These are phyloP conservation scores for Rhamphomyia laevipes DNA, from an alignment of 2,888 invertebrate genomes.

Conservation along the genomic window DNA sequence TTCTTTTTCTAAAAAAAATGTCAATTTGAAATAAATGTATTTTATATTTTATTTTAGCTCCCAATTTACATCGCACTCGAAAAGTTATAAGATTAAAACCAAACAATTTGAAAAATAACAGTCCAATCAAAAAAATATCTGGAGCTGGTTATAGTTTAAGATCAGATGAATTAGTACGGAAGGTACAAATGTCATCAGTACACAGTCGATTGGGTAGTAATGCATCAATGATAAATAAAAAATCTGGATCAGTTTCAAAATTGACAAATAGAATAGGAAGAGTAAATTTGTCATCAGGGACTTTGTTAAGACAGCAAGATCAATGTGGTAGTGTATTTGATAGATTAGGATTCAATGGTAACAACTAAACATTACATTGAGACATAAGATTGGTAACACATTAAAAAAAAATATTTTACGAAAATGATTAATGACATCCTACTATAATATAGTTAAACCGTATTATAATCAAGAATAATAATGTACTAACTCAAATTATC, in stretches of 20 bases:
- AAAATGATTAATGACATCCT: no score
- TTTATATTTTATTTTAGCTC: slow-evolving; percentile 18
- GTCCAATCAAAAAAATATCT: slow-evolving; percentile 24
- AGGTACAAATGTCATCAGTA: slow-evolving; percentile 25
- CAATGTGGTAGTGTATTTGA: slow-evolving; percentile 25
- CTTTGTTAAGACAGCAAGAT: slow-evolving; percentile 6
- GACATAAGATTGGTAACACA: no score
- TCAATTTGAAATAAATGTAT: neutral
- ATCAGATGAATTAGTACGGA: slow-evolving; percentile 29
- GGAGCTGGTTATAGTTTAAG: slow-evolving; percentile 24
- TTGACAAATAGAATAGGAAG: slow-evolving; percentile 23
- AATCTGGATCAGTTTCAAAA: slow-evolving; percentile 12
- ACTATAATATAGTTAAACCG: no score
- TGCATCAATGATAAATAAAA: neutral
- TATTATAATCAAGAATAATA: no score
- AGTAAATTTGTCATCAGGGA: slow-evolving; percentile 16
- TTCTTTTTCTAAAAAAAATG: no score
- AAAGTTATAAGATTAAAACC: slow-evolving; percentile 31
- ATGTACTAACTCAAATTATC: no score
- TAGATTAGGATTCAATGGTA: slow-evolving; percentile 28
- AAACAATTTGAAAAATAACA: slow-evolving; percentile 20
- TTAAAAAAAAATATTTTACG: no score
- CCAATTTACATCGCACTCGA: slow-evolving; percentile 27
- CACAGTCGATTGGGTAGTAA: slow-evolving; percentile 27
- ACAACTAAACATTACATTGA: no score